Evolutionary conservation across 1,140 invertebrate species (phyloP).

Genomic region (Manduca sexta): DNA sequence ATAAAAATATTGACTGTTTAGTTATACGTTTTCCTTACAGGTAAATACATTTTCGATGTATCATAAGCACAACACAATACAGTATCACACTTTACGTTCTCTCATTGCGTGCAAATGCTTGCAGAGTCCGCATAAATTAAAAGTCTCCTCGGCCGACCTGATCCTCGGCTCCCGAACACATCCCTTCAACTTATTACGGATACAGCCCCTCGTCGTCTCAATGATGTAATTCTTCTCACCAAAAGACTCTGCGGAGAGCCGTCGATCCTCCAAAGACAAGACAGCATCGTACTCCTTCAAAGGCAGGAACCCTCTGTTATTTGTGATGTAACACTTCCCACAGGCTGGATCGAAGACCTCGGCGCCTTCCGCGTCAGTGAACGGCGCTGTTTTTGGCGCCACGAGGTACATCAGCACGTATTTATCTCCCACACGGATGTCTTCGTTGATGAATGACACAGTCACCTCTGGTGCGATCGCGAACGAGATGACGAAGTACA

Average conservation of each 20-base stretch:
- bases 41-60: too few relatives aligned
- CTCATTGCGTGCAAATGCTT: background rate
- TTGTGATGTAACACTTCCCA: slow-evolving; percentile 27
- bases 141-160: slow-evolving; percentile 11
- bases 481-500: slow-evolving; percentile 19
- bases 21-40: too few relatives aligned
- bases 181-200: slow-evolving; percentile 14
- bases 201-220: slow-evolving; percentile 16
- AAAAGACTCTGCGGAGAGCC: slow-evolving; percentile 4
- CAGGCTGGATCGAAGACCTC: slow-evolving; percentile 22
- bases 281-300: slow-evolving; percentile 27
- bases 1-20: too few relatives aligned
- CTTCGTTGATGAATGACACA: slow-evolving; percentile 21
- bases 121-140: slow-evolving; percentile 24
- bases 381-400: slow-evolving; percentile 9
- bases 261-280: slow-evolving; percentile 8
- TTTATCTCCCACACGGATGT: slow-evolving; percentile 21
- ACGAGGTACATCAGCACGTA: slow-evolving; percentile 23
- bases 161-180: slow-evolving; percentile 18
- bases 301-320: slow-evolving; percentile 29
- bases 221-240: slow-evolving; percentile 18
- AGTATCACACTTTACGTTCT: background rate
- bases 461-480: slow-evolving; percentile 13
- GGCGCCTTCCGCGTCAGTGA: slow-evolving; percentile 22
- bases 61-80: background rate